phyloP scores from a whole-genome alignment of 2,113 vertebrate species.

The Chroicocephalus ridibundus region DNA sequence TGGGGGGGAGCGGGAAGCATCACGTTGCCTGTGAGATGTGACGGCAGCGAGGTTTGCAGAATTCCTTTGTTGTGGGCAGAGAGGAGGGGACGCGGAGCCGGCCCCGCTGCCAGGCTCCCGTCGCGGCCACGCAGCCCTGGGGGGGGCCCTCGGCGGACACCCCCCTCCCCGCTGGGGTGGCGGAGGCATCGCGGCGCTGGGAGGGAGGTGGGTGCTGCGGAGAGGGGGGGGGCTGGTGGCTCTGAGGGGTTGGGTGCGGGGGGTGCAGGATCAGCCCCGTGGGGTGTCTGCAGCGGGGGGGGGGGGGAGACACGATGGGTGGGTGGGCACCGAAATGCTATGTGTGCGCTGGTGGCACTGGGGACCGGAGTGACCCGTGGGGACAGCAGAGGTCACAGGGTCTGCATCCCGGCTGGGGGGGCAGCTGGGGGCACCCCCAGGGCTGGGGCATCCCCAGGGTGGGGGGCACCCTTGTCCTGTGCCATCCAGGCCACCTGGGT shows the following conservation, averaged over 20 bases:
- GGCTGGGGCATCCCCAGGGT: neutral
- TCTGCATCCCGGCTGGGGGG: fast-evolving
- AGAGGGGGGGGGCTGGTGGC: neutral
- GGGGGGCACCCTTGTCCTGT: fast-evolving
- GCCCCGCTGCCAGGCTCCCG: neutral
- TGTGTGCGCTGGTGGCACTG: neutral
- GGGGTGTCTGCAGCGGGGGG: neutral
- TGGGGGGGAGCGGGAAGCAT: constrained; percentile 26
- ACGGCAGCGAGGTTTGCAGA: constrained; percentile 38
- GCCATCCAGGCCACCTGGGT: neutral
- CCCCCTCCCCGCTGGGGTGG: neutral
- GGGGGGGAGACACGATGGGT: neutral
- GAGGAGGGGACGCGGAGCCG: constrained; percentile 27
- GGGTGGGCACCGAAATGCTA: neutral
- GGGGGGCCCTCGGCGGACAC: neutral
- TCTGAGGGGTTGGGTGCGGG: neutral
- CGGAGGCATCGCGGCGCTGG: neutral
- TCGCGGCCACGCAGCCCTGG: neutral
- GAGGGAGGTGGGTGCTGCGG: neutral
- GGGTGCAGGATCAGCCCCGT: neutral
- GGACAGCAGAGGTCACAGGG: neutral
- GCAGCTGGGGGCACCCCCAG: neutral
- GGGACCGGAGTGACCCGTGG: neutral
- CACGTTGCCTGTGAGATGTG: constrained; percentile 35
- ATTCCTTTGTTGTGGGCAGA: constrained; percentile 60